Evolutionary conservation across 1,140 invertebrate species (phyloP).

Genomic region (Diuraphis noxia): DNA sequence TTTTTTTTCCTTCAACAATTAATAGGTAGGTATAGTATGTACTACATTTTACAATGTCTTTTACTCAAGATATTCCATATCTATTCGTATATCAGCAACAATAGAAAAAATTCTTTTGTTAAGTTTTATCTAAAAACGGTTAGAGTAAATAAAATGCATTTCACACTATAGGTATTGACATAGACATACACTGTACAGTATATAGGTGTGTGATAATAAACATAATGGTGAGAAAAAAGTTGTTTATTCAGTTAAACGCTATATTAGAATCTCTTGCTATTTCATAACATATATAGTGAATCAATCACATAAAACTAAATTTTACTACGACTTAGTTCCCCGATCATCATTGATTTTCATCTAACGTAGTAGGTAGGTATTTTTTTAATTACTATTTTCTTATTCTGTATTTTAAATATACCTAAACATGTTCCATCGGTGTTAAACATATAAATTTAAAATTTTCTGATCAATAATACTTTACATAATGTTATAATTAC

Average conservation of each 20-base stretch:
- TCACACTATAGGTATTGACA: neutral
- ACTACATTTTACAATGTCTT: neutral
- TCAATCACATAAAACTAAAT: neutral
- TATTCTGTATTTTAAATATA: neutral
- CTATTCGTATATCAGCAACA: neutral
- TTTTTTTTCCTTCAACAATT: neutral
- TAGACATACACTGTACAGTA: neutral
- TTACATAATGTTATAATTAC: conserved; percentile 1
- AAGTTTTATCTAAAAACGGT: neutral
- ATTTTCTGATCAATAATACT: neutral
- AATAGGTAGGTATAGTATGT: too few species aligned
- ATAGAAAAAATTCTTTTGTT: neutral
- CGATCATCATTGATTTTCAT: neutral
- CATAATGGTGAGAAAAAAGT: neutral
- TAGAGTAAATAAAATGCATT: neutral
- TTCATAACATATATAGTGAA: neutral
- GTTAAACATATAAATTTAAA: neutral
- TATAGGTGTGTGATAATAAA: neutral
- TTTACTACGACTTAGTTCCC: neutral
- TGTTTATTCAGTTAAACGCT: conserved; percentile 10
- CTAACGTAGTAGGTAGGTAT: neutral
- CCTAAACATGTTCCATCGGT: neutral
- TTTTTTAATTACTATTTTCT: neutral
- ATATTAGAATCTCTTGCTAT: neutral
- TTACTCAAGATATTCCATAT: neutral